Base-by-base conservation (phyloP, 2,113 vertebrate genomes). In the Pseudolaguvia tuberculata region DNA sequence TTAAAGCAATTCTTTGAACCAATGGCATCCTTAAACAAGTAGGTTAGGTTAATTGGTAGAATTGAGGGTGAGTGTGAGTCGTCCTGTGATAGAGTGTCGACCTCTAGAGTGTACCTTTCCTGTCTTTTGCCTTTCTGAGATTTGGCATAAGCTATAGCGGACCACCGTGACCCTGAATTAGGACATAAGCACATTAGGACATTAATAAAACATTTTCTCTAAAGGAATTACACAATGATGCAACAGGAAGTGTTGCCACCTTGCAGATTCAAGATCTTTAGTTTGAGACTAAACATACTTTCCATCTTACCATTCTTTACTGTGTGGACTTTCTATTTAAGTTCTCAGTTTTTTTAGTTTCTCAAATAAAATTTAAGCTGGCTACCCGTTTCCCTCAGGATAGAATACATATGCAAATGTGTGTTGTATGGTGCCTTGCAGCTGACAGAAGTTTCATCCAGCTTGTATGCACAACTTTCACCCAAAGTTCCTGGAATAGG, bases 251-350 rank as follows among this genome's bases (percentile, higher is more conserved):
- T 7, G 8, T 35, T 61, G 58, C 58, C 29, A 31, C 27, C 58
- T 61, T 9, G 31, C 18, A 35, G 23, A 23, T 57, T 57, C 13
- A 21, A 10, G 55, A 23, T 57, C 55, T 5, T 13, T 27, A 39
- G 20, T 62, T 62, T 62, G 18, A 39, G 31, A 18, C 59, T 42
- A 9, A 13, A 12, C 59, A 42, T 42, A n/a, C 39, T 42, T 42
- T 42, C 39, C 9, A 8, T 42, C 39, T 42, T 8, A 42, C 4
- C 4, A 8, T 42, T 6, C 7, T 42, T 42, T 6, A 42, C 58
- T 61, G 18, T 62, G 20, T 42, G 20, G 20, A 21, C 11, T 63
- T 63, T 63, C 35, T 61, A 61, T 61, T 61, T 61, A 61, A n/a
- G 29, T 4, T 35, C 18, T 39, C 29, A 17, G 10, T 61, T 61